These are phyloP conservation scores for Meteorus colon DNA, from an alignment of 2,888 invertebrate species.

Conservation along the genomic window DNA sequence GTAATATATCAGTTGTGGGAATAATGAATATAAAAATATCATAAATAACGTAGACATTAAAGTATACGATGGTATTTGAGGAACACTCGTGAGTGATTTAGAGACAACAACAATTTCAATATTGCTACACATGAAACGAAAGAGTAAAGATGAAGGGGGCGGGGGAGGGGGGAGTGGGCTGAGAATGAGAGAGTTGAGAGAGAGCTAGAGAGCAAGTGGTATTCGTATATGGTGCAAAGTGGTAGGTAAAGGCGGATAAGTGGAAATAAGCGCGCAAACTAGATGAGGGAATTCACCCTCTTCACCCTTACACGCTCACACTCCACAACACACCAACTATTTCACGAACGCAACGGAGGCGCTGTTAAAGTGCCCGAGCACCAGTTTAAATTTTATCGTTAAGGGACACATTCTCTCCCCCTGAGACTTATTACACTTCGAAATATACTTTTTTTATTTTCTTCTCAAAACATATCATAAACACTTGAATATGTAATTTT, in stretches of 20 bases:
- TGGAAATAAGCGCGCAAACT: constrained; percentile 30
- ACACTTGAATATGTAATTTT: background rate
- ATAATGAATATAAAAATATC: background rate
- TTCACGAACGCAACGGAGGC: constrained; percentile 32
- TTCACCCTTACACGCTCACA: constrained; percentile 5
- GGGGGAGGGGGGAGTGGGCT: too few relatives aligned
- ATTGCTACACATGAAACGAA: constrained; percentile 4
- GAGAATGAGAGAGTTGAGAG: background rate
- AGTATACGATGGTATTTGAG: background rate
- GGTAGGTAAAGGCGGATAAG: constrained; percentile 16
- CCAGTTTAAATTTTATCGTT: constrained; percentile 40
- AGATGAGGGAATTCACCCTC: constrained; percentile 33
- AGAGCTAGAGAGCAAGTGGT: constrained; percentile 3
- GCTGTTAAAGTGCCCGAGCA: constrained; percentile 34
- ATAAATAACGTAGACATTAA: background rate
- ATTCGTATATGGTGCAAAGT: background rate
- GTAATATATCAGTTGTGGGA: background rate
- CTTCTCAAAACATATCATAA: background rate
- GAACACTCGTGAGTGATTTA: constrained; percentile 34
- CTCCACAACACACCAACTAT: constrained; percentile 32
- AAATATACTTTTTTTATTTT: background rate
- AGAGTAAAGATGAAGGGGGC: background rate
- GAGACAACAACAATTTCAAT: constrained; percentile 35
- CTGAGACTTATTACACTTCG: constrained; percentile 17
- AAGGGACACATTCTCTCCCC: constrained; percentile 31